A percentile compares a stretch with the other conserved stretches of the same genome.
Conservation (phyloP, 2,113 vertebrate species). For the Malurus cyaneus region DNA sequence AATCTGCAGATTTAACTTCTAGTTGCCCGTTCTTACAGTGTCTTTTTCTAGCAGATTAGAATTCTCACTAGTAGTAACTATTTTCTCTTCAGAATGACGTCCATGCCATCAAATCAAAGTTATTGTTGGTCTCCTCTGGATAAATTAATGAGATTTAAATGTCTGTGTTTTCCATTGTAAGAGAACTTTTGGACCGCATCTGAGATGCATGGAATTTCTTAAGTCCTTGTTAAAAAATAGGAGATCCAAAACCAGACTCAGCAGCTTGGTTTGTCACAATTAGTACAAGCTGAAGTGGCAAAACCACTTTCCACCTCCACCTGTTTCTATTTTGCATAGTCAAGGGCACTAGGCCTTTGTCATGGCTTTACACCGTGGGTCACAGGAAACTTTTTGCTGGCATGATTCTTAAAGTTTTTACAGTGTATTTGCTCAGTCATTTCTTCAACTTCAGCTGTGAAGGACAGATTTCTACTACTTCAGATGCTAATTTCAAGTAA, state of each 20-base stretch:
- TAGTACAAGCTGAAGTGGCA: background rate
- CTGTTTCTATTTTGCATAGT: background rate
- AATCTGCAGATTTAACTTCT: background rate
- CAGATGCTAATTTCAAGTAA: background rate
- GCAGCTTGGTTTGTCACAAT: background rate
- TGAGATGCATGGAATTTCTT: background rate
- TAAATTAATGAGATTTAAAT: background rate
- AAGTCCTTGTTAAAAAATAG: background rate
- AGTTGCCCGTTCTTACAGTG: background rate
- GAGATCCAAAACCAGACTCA: background rate
- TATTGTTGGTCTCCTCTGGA: background rate
- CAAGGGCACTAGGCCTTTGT: background rate
- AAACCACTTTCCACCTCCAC: background rate
- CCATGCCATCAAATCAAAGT: background rate
- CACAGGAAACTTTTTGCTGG: accelerated
- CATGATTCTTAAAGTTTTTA: background rate
- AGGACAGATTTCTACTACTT: background rate
- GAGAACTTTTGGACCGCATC: background rate
- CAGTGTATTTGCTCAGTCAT: background rate
- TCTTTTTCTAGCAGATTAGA: background rate
- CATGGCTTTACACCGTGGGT: background rate
- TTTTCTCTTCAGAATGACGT: background rate
- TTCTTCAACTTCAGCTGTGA: background rate
- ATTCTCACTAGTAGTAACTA: background rate
- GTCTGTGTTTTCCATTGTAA: background rate